phyloP scores from a whole-genome alignment of 2,113 vertebrate species.

The Corydoras sp. region DNA sequence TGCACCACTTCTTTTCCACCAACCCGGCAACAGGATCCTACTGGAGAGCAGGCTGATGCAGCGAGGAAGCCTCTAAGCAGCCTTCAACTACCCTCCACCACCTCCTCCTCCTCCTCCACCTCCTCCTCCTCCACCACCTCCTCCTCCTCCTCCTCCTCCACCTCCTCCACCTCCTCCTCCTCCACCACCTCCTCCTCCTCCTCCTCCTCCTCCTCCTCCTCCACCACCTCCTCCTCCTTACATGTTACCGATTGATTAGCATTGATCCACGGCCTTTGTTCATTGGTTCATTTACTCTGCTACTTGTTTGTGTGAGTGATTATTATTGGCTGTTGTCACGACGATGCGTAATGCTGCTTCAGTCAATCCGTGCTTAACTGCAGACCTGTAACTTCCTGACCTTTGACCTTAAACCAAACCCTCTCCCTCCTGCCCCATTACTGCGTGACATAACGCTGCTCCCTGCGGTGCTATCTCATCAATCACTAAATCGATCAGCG shows the following conservation, averaged over 20 bases:
- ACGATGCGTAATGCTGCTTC: no score
- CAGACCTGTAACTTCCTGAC: conserved; percentile 17
- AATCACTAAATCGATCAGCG: conserved; percentile 41
- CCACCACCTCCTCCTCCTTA: neutral
- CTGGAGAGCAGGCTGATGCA: no score
- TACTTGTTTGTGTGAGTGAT: neutral
- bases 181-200: no score
- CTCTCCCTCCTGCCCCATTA: conserved; percentile 3
- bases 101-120: no score
- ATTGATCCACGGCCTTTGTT: neutral
- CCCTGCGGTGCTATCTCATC: conserved; percentile 12
- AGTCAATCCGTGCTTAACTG: neutral
- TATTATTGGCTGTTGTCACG: neutral
- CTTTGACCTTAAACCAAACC: neutral
- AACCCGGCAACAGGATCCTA: no score
- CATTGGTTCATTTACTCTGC: neutral
- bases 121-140: no score
- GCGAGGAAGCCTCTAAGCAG: no score
- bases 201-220: no score
- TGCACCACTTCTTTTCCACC: no score
- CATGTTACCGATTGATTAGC: neutral
- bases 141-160: no score
- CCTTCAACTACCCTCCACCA: no score
- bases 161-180: no score
- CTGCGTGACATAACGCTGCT: neutral